These are phyloP conservation scores for Ifrita kowaldi DNA, from an alignment of 2,113 vertebrate genomes.

Conservation along the genomic window DNA sequence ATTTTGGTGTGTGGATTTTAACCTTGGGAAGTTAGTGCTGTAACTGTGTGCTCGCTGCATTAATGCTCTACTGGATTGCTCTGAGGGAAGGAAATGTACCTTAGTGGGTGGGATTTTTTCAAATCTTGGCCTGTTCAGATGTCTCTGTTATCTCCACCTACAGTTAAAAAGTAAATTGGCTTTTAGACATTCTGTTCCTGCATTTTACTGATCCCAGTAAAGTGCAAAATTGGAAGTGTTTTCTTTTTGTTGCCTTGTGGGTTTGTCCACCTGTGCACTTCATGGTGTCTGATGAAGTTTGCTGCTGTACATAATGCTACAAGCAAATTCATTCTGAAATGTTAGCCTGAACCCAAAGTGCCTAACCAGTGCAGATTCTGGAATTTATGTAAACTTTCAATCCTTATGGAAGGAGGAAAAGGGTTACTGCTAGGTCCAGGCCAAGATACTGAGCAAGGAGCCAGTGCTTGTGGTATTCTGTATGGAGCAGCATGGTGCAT, in stretches of 20 bases:
- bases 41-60: rapidly evolving
- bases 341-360: neutral
- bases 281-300: neutral
- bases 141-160: constrained; percentile 40
- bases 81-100: neutral
- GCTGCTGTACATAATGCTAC: neutral
- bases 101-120: neutral
- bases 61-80: neutral
- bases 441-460: neutral
- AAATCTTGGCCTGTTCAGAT: neutral
- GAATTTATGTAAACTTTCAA: neutral
- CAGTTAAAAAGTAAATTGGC: neutral
- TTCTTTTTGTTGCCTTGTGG: neutral
- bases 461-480: neutral
- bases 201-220: neutral
- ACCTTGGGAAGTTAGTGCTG: neutral
- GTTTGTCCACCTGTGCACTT: neutral
- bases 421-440: neutral
- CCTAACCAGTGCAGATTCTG: neutral
- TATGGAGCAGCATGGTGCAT: neutral
- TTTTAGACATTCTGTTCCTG: neutral
- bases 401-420: neutral
- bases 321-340: neutral
- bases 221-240: neutral
- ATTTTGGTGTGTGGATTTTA: neutral